Percentiles rank a stretch among this genome's conserved stretches.
Conservation (phyloP, 2,113 vertebrate species). For the Nothoprocta perdicaria region DNA sequence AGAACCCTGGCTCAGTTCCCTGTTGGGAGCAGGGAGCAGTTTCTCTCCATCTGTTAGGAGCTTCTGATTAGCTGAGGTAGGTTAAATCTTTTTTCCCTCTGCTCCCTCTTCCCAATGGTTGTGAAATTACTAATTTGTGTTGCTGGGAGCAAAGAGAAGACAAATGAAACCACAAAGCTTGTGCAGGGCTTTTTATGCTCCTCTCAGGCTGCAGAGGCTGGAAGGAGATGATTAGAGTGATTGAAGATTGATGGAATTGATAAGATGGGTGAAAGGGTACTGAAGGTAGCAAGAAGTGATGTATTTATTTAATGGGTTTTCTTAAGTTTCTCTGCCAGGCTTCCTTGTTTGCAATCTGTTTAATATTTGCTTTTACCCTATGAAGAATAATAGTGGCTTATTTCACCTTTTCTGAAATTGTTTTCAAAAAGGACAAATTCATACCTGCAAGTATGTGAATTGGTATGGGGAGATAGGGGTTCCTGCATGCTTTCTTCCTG, state of each 20-base stretch:
- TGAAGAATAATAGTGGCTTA: not conserved
- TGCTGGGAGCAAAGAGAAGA: constrained; percentile 38
- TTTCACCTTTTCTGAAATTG: not conserved
- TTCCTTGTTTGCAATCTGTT: constrained; percentile 27
- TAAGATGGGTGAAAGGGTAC: constrained; percentile 52
- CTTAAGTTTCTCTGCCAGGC: constrained; percentile 21
- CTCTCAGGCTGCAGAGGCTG: not conserved
- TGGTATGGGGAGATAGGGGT: not conserved
- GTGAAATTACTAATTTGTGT: constrained; percentile 59
- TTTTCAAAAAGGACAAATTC: constrained; percentile 4
- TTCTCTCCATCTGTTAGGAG: constrained; percentile 63
- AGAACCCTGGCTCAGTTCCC: constrained; percentile 55
- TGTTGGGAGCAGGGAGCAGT: constrained; percentile 19
- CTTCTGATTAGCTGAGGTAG: constrained; percentile 56
- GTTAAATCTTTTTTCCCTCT: constrained; percentile 52
- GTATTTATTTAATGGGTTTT: constrained; percentile 35
- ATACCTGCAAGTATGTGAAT: not conserved
- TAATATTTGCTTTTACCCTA: constrained; percentile 12
- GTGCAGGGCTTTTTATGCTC: not conserved
- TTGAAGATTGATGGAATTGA: constrained; percentile 63
- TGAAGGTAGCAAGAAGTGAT: not conserved
- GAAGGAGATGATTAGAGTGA: constrained; percentile 35
- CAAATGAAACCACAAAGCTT: constrained; percentile 38
- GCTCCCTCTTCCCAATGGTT: not conserved
- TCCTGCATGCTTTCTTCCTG: not conserved